phyloP scores from a whole-genome alignment of 2,113 vertebrate species.

The Otolemur garnettii region DNA sequence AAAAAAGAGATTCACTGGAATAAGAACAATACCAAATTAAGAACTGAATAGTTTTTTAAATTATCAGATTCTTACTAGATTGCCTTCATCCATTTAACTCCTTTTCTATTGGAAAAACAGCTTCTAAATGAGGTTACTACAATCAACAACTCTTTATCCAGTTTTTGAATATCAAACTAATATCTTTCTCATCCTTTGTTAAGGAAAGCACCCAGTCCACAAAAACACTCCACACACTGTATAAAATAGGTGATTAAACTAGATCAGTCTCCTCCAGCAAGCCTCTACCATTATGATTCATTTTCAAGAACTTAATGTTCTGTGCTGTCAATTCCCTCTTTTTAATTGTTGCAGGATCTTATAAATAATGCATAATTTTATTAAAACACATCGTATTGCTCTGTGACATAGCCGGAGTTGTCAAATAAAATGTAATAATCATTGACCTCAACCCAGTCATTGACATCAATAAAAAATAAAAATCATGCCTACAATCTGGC shows the following conservation, averaged over 20 bases:
- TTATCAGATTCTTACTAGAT: neutral
- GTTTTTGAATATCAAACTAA: neutral
- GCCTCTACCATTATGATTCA: slow-evolving; percentile 49
- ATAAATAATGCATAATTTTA: slow-evolving; percentile 85
- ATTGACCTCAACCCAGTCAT: slow-evolving; percentile 40
- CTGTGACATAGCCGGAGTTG: slow-evolving; percentile 53
- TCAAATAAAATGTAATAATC: slow-evolving; percentile 54
- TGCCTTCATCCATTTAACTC: neutral
- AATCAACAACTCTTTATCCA: neutral
- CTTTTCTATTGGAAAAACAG: neutral
- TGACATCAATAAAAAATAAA: slow-evolving; percentile 72
- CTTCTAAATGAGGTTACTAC: neutral
- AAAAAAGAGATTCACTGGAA: neutral
- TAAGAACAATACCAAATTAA: neutral
- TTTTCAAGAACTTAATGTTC: slow-evolving; percentile 79
- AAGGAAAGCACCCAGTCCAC: slow-evolving; percentile 7
- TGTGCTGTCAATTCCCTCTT: slow-evolving; percentile 57
- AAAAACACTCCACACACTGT: neutral
- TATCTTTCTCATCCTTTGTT: neutral
- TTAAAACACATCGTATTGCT: slow-evolving; percentile 63
- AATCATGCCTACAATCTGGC: slow-evolving; percentile 15
- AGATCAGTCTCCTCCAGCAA: slow-evolving; percentile 22
- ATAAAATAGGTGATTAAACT: neutral
- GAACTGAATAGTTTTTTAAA: neutral
- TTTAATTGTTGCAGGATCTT: slow-evolving; percentile 82